These are phyloP conservation scores for Meta bourneti DNA, from an alignment of 2,888 invertebrate species.

Conservation along the genomic window DNA sequence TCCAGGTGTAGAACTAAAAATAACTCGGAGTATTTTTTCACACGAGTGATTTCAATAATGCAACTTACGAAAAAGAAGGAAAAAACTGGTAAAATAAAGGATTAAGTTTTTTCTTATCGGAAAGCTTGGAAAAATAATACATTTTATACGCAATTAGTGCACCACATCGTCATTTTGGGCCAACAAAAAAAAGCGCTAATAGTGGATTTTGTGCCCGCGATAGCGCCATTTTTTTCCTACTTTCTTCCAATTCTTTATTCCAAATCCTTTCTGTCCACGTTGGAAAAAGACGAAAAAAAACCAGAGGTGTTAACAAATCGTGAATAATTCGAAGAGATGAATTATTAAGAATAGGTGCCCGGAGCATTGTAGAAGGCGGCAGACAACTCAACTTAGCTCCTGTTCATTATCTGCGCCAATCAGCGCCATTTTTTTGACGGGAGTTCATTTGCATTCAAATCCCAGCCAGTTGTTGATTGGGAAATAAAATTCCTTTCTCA, in stretches of 20 bases:
- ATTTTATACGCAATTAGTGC: background rate
- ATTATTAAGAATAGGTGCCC: constrained; percentile 4
- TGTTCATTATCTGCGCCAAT: constrained; percentile 42
- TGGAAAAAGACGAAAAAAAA: background rate
- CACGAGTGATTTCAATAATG: background rate
- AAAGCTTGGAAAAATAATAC: background rate
- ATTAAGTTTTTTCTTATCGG: background rate
- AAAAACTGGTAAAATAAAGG: background rate
- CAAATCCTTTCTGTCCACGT: background rate
- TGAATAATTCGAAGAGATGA: constrained; percentile 21
- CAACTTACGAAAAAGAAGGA: background rate
- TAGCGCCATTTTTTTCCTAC: background rate
- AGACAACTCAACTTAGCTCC: background rate
- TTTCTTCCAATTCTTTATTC: background rate
- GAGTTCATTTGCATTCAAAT: constrained; percentile 51
- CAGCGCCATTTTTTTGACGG: background rate
- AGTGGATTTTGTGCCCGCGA: background rate
- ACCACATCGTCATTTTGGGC: background rate
- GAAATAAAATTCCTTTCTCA: background rate
- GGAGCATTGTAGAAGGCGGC: background rate
- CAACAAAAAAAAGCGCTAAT: background rate
- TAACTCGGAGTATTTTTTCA: background rate
- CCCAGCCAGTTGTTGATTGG: constrained; percentile 40
- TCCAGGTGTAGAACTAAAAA: background rate
- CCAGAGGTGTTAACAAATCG: constrained; percentile 1